Evolutionary conservation across 2,888 invertebrate genomes (phyloP).

Genomic region (Agrochola litura): DNA sequence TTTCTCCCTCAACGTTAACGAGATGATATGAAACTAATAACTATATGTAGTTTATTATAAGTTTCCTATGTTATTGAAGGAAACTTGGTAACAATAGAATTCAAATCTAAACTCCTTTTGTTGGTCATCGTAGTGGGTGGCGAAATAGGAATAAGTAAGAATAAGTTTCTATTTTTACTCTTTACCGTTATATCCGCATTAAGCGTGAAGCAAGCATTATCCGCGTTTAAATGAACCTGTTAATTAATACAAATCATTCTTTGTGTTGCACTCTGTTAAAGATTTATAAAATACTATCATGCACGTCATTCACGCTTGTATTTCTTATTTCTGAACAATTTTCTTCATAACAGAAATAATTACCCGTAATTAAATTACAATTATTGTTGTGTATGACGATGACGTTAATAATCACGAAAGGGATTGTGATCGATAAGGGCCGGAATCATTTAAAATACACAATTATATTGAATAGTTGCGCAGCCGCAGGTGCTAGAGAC

Average conservation of each 20-base stretch:
- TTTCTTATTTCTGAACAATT: slow-evolving; percentile 17
- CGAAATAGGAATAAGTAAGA: slow-evolving; percentile 15
- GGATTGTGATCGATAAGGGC: slow-evolving; percentile 10
- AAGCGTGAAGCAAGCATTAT: slow-evolving; percentile 48
- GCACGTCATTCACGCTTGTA: slow-evolving; percentile 58
- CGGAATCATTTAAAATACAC: slow-evolving; percentile 7
- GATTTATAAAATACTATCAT: slow-evolving; percentile 63
- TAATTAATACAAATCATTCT: slow-evolving; percentile 51
- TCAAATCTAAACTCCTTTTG: slow-evolving; percentile 9
- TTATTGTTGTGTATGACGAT: slow-evolving; percentile 19
- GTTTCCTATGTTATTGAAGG: background rate
- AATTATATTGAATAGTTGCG: slow-evolving; percentile 11
- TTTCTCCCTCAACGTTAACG: background rate
- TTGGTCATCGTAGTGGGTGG: background rate
- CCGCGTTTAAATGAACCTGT: slow-evolving; percentile 42
- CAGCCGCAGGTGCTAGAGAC: slow-evolving; percentile 7
- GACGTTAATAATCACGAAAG: slow-evolving; percentile 12
- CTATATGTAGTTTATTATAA: background rate
- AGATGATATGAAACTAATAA: background rate
- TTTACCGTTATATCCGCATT: slow-evolving; percentile 47
- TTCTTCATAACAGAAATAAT: slow-evolving; percentile 27
- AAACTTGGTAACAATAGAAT: background rate
- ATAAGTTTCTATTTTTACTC: slow-evolving; percentile 35
- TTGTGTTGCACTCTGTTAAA: slow-evolving; percentile 37
- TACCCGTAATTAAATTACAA: slow-evolving; percentile 10